Conservation (phyloP, 1,140 invertebrate species). For the Episyrphus balteatus region DNA sequence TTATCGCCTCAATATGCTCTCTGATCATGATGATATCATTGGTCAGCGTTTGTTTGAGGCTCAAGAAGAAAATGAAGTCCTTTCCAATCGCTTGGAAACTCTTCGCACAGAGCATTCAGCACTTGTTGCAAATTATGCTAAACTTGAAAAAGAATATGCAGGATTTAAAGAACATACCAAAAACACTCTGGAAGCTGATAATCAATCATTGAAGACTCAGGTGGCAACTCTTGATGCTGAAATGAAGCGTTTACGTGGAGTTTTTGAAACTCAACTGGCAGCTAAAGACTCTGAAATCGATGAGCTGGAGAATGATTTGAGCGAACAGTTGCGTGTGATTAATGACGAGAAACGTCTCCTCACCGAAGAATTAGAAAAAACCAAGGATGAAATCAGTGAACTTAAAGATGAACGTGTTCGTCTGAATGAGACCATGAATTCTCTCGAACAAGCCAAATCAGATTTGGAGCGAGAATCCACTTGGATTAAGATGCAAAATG, state of each 20-base stretch:
- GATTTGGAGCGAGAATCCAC: conserved; percentile 23
- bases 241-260: conserved; percentile 40
- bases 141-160: conserved; percentile 12
- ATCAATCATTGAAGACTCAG: conserved; percentile 31
- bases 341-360: conserved; percentile 40
- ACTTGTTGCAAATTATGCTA: conserved; percentile 10
- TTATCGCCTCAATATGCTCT: conserved; percentile 41
- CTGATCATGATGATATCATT: conserved; percentile 44
- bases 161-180: conserved; percentile 3
- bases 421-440: conserved; percentile 34
- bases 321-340: conserved; percentile 46
- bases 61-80: conserved; percentile 45
- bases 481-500: conserved; percentile 28
- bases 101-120: conserved; percentile 14
- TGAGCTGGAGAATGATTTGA: conserved; percentile 47
- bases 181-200: conserved; percentile 25
- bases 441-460: conserved; percentile 20
- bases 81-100: conserved; percentile 39
- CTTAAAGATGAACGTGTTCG: conserved; percentile 42
- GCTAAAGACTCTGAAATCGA: conserved; percentile 45
- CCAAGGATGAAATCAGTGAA: conserved; percentile 39
- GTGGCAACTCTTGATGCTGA: conserved; percentile 39
- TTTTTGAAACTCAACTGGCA: conserved; percentile 41
- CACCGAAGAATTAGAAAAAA: conserved; percentile 39
- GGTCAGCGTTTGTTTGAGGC: conserved; percentile 43